Conservation (phyloP, 2,888 invertebrate genomes). For the Drosophila bunnanda region DNA sequence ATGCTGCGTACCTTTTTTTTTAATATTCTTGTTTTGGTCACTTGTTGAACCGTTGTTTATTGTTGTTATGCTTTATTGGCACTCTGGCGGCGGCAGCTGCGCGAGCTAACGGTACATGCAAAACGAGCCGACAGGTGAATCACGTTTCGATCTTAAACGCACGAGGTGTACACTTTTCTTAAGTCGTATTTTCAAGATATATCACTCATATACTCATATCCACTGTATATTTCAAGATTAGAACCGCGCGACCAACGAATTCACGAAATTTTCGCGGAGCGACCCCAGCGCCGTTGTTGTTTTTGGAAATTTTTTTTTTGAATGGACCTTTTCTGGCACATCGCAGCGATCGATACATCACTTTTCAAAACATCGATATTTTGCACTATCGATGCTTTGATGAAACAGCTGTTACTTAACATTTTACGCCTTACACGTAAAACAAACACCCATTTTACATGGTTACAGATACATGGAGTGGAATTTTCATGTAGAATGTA, state of each 20-base stretch:
- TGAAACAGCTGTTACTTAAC: too few relatives aligned
- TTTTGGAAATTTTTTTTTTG: too few relatives aligned
- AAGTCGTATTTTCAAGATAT: neutral
- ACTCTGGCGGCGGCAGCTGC: conserved; percentile 26
- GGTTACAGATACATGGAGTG: too few relatives aligned
- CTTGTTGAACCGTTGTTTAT: conserved; percentile 29
- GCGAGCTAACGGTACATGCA: conserved; percentile 27
- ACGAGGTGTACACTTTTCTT: neutral
- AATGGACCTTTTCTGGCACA: too few relatives aligned
- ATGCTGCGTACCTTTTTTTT: conserved; percentile 24
- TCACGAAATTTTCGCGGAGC: neutral
- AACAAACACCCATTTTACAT: too few relatives aligned
- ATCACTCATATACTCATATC: conserved; percentile 7
- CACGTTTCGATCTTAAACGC: neutral
- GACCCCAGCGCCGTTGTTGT: too few relatives aligned
- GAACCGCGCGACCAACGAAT: neutral
- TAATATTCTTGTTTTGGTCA: neutral
- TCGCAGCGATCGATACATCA: too few relatives aligned
- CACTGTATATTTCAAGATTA: conserved; percentile 1
- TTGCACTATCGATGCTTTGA: too few relatives aligned
- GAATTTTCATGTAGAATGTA: too few relatives aligned
- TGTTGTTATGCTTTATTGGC: conserved; percentile 24
- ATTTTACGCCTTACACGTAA: too few relatives aligned
- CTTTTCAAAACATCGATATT: too few relatives aligned
- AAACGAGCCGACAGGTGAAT: conserved; percentile 19